Percentiles rank a stretch among this genome's conserved stretches.
These are phyloP conservation scores for Ceuthmochares aereus DNA, from an alignment of 2,113 vertebrate species.

Conservation along the genomic window DNA sequence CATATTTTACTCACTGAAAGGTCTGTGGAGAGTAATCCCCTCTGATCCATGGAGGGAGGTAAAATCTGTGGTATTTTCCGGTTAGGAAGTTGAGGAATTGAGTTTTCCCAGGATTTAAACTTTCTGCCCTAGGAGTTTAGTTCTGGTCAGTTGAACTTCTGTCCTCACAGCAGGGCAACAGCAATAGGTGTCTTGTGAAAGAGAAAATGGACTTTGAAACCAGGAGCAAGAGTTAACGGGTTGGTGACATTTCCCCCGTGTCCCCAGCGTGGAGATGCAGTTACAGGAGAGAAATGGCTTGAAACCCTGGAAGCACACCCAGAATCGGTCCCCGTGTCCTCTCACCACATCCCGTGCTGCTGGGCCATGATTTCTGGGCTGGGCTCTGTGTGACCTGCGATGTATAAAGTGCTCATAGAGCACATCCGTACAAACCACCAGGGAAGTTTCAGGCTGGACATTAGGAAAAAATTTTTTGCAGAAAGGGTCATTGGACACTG, in stretches of 20 bases:
- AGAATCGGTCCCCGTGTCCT: not conserved
- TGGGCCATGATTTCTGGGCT: not conserved
- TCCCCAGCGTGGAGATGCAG: not conserved
- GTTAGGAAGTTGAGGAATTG: not conserved
- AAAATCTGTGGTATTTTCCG: fast-evolving
- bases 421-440: fast-evolving
- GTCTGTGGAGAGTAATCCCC: not conserved
- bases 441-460: no score
- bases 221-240: not conserved
- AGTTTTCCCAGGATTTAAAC: not conserved
- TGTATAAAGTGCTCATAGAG: not conserved
- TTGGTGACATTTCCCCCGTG: not conserved
- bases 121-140: not conserved
- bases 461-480: no score
- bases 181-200: not conserved
- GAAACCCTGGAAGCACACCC: not conserved
- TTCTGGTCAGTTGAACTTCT: not conserved
- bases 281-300: not conserved
- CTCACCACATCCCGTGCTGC: not conserved
- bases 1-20: not conserved
- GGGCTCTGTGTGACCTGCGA: not conserved
- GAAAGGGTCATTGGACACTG: no score
- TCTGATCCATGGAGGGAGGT: no score
- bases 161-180: not conserved
- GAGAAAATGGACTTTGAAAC: not conserved